These are phyloP conservation scores for Pteria penguin DNA, from an alignment of 2,888 invertebrate genomes.

Conservation along the genomic window DNA sequence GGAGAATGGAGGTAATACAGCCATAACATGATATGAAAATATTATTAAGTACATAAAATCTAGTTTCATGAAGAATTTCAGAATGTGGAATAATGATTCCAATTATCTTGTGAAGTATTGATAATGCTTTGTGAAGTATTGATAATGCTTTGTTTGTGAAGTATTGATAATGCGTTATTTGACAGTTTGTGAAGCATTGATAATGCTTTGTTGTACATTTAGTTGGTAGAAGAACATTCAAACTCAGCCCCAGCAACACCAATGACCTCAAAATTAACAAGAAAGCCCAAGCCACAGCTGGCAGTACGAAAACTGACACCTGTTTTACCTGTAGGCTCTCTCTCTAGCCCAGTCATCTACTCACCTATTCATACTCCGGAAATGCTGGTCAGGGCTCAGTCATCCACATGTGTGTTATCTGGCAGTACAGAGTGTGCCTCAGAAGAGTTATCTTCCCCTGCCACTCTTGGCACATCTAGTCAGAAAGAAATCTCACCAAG, in stretches of 20 bases:
- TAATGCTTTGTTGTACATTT: neutral
- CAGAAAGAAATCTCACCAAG: neutral
- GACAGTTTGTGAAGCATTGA: no score
- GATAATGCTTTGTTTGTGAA: no score
- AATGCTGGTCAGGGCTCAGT: neutral
- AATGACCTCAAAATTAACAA: neutral
- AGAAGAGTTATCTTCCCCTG: no score
- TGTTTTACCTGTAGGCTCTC: neutral
- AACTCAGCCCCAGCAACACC: constrained; percentile 38
- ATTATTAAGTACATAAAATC: neutral
- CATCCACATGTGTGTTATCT: neutral
- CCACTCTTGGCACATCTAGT: no score
- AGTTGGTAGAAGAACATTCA: constrained; percentile 13
- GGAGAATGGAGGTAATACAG: no score
- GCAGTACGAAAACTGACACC: neutral
- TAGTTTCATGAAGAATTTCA: no score
- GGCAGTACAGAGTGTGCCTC: no score
- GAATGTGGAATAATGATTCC: no score
- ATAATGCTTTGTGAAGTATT: no score
- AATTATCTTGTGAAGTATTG: no score
- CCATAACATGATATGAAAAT: neutral
- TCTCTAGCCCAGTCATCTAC: neutral
- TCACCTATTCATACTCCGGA: neutral
- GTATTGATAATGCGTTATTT: no score
- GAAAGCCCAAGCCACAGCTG: neutral